These are phyloP conservation scores for Tinea semifulvella DNA, from an alignment of 2,888 invertebrate species.

Conservation along the genomic window DNA sequence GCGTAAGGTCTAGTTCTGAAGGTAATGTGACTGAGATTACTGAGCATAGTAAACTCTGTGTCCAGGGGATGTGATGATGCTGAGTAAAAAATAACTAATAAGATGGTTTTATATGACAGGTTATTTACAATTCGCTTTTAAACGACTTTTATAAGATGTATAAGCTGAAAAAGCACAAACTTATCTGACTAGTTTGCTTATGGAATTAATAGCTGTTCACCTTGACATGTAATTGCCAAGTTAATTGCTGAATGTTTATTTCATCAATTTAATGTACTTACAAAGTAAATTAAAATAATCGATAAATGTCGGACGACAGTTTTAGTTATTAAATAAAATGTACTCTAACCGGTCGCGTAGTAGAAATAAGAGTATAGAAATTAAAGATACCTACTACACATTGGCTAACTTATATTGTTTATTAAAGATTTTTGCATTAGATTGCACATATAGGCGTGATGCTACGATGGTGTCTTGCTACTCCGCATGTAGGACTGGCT, in stretches of 20 bases:
- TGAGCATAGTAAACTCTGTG: too few species aligned
- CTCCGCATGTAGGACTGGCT: slow-evolving; percentile 21
- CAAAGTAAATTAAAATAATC: neutral
- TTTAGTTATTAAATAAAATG: neutral
- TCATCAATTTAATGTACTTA: neutral
- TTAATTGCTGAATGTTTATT: neutral
- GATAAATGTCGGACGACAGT: neutral
- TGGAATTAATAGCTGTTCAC: neutral
- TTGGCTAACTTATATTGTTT: slow-evolving; percentile 24
- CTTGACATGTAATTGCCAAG: neutral
- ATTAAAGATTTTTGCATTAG: slow-evolving; percentile 34
- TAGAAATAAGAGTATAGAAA: neutral
- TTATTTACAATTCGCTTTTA: too few species aligned
- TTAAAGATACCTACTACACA: neutral
- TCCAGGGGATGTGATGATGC: too few species aligned
- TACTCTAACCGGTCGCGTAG: neutral
- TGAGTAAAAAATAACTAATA: too few species aligned
- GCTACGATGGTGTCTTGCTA: slow-evolving; percentile 13
- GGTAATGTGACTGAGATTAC: too few species aligned
- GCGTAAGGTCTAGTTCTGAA: too few species aligned
- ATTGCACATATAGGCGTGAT: slow-evolving; percentile 23
- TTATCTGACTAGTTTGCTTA: too few species aligned
- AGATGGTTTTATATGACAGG: too few species aligned
- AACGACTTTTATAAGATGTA: too few species aligned
- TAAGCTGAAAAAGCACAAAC: too few species aligned